Base-by-base conservation (phyloP, 2,113 vertebrate genomes). In the Vulpes vulpes region DNA sequence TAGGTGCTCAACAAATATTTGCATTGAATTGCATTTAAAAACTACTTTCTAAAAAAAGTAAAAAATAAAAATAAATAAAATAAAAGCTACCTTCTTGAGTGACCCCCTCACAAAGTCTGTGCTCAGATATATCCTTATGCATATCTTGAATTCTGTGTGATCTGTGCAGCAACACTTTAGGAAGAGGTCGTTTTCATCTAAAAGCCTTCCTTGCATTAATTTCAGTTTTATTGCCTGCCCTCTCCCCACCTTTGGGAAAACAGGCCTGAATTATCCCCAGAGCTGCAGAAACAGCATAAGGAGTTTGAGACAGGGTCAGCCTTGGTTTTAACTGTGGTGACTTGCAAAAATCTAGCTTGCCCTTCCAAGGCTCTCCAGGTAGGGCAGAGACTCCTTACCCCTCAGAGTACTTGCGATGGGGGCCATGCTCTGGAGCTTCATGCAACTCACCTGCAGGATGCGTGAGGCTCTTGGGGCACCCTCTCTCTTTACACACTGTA, bases 201-300 rank as follows among this genome's bases (percentile, higher is more conserved):
- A 91, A 25, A 76, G 57, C 59, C 67, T 69, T 30, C 35, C 25
- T 9, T 65, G 19, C 11, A 10, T 17, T 35, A 19, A 23, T 38
- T 49, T 69, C 16, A 11, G 25, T 76, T 88, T 27, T 30, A 65
- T 17, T 49, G 2, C 25, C 65, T 1, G 5, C 69, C 30, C 55
- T 19, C 62, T 69, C 91, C 96, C 15, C n/a, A 65, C 19, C 20
- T 80, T 49, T 80, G 57, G 73, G 97, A 92, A 98, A 97, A 98
- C 96, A 97, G 90, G 93, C 94, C 35, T 92, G 59, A 57, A 19
- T 79, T 95, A 89, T 94, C 97, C 97, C 97, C 97, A 0, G 96
- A 98, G 96, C 96, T 94, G 88, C 94, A 94, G 98, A 98, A 95
- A 95, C 69, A 97, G 97, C 96, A 93, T 38, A 93, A 81, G 64